These are phyloP conservation scores for Azemiops feae DNA, from an alignment of 2,113 vertebrate species.

Conservation along the genomic window DNA sequence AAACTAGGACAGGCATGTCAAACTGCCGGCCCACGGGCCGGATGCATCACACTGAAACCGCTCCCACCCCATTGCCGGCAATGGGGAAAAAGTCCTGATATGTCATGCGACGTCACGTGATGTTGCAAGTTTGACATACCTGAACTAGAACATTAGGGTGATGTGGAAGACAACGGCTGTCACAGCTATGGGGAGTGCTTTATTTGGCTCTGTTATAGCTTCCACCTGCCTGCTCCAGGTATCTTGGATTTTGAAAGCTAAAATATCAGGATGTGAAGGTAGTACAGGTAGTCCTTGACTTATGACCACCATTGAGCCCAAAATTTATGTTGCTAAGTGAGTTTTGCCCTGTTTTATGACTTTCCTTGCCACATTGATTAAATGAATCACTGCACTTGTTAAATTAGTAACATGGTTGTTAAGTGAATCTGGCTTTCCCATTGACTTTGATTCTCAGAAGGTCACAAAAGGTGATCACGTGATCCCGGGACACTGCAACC, in stretches of 20 bases:
- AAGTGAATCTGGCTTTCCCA: neutral
- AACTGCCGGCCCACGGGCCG: no score
- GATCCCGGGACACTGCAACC: neutral
- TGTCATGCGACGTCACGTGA: no score
- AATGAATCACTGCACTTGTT: neutral
- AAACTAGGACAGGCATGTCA: no score
- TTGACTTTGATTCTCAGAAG: neutral
- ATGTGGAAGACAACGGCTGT: neutral
- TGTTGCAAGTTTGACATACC: no score
- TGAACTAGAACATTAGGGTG: no score
- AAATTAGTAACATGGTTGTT: neutral
- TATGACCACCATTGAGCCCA: neutral
- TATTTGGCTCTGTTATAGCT: neutral
- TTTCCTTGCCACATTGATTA: neutral
- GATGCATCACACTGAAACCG: no score
- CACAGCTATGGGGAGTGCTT: neutral
- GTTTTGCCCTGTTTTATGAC: neutral
- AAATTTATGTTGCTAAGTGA: no score
- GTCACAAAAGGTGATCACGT: neutral
- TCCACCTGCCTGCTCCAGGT: neutral
- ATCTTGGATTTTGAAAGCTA: neutral
- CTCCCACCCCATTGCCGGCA: no score
- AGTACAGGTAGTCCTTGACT: neutral
- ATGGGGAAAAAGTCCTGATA: no score
- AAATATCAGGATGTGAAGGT: neutral